phyloP scores from a whole-genome alignment of 2,797 vertebrate species.

The Darevskia mixta region DNA sequence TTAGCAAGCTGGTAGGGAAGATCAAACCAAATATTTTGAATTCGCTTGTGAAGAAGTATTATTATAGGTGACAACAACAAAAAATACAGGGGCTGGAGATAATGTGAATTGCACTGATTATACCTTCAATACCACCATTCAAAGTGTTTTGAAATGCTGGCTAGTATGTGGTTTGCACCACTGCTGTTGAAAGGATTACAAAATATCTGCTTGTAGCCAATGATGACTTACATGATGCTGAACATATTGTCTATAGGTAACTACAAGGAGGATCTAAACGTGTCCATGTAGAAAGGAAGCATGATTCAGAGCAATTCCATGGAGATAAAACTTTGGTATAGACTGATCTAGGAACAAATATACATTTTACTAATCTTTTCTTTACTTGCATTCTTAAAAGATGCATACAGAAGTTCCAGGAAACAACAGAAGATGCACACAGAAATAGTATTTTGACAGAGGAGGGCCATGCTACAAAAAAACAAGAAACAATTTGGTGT shows the following conservation, averaged over 20 bases:
- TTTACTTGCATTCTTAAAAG: background rate
- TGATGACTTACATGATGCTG: background rate
- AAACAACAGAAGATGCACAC: background rate
- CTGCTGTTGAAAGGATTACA: background rate
- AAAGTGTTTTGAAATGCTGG: background rate
- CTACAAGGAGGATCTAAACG: background rate
- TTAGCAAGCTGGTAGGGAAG: background rate
- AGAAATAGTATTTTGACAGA: background rate
- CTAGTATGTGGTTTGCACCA: background rate
- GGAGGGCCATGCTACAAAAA: background rate
- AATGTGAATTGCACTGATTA: background rate
- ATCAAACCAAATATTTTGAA: conserved; percentile 6
- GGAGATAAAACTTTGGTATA: conserved; percentile 9
- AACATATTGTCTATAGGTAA: background rate
- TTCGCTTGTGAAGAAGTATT: conserved; percentile 7
- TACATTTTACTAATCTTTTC: background rate
- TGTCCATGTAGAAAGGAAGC: background rate
- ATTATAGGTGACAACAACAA: background rate
- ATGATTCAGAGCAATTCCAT: background rate
- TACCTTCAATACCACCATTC: background rate
- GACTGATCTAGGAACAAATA: conserved; percentile 9
- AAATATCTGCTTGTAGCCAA: background rate
- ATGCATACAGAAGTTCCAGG: background rate
- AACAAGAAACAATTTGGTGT: too few species aligned
- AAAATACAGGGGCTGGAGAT: background rate